phyloP scores from a whole-genome alignment of 2,888 invertebrate species.

The Plusia festucae region DNA sequence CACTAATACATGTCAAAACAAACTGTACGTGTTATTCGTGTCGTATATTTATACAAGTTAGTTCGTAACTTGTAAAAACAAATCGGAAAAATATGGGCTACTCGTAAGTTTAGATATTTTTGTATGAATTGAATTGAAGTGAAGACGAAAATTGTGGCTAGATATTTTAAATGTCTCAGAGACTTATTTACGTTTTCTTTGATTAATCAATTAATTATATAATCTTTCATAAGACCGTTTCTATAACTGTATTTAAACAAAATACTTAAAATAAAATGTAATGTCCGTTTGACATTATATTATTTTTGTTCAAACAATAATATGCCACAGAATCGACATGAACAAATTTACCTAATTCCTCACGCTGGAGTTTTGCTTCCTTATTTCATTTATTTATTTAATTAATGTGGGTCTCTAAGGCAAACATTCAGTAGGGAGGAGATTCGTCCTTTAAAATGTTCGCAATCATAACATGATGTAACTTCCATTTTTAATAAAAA shows the following conservation, averaged over 20 bases:
- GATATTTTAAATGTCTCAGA: not conserved
- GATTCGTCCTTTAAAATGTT: slow-evolving; percentile 36
- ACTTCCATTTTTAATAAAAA: slow-evolving; percentile 8
- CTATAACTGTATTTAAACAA: slow-evolving; percentile 2
- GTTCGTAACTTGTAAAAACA: not conserved
- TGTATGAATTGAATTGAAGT: not conserved
- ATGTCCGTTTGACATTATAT: slow-evolving; percentile 32
- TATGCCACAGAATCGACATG: slow-evolving; percentile 31
- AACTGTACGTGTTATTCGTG: not conserved
- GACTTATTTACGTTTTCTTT: not conserved
- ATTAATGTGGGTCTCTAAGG: slow-evolving; percentile 41
- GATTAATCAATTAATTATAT: not conserved
- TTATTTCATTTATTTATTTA: slow-evolving; percentile 40
- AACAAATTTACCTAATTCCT: slow-evolving; percentile 46
- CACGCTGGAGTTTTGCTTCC: slow-evolving; percentile 24
- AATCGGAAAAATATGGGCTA: not conserved
- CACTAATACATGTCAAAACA: slow-evolving; percentile 4
- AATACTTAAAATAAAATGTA: slow-evolving; percentile 11
- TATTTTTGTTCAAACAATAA: slow-evolving; percentile 42
- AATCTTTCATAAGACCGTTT: not conserved
- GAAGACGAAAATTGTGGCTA: not conserved
- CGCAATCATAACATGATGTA: slow-evolving; percentile 16
- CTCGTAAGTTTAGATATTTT: not conserved
- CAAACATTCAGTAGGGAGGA: slow-evolving; percentile 33
- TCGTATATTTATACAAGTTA: not conserved